Evolutionary conservation across 2,888 invertebrate genomes (phyloP).

Genomic region (Ornithoptera priamus): DNA sequence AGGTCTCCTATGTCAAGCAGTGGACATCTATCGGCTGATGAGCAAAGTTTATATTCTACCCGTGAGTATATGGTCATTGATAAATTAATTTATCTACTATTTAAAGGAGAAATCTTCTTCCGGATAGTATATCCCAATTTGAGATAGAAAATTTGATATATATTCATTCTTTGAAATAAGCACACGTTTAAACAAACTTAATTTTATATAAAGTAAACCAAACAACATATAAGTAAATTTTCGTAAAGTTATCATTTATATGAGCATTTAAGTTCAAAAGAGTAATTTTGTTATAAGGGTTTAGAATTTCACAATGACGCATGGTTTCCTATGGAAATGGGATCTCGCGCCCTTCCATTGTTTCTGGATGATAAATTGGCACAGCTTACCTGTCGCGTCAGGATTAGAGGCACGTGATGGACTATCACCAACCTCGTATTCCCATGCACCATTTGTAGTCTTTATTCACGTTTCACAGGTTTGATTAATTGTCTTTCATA

Average conservation of each 20-base stretch:
- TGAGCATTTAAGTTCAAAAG: background rate
- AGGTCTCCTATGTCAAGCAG: too few relatives aligned
- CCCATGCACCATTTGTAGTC: slow-evolving; percentile 53
- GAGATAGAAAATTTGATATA: too few relatives aligned
- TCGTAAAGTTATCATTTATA: background rate
- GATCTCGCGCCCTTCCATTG: slow-evolving; percentile 57
- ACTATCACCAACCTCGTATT: slow-evolving; percentile 50
- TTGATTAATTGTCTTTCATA: slow-evolving; percentile 20
- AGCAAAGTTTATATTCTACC: too few relatives aligned
- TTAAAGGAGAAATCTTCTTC: too few relatives aligned
- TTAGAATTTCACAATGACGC: slow-evolving; percentile 51
- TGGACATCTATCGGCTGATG: too few relatives aligned
- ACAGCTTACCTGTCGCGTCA: slow-evolving; percentile 70
- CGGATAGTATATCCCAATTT: too few relatives aligned
- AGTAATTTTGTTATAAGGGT: slow-evolving; percentile 41
- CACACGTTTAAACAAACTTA: too few relatives aligned
- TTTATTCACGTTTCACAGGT: slow-evolving; percentile 62
- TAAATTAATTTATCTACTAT: too few relatives aligned
- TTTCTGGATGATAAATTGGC: slow-evolving; percentile 77
- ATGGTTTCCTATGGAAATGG: slow-evolving; percentile 43
- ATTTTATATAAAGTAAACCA: too few relatives aligned
- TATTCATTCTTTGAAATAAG: too few relatives aligned
- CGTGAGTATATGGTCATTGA: too few relatives aligned
- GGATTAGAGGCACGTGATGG: slow-evolving; percentile 65
- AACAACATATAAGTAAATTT: too few relatives aligned